Evolutionary conservation across 2,888 invertebrate genomes (phyloP).

Genomic region (Holacanthella duospinosa): DNA sequence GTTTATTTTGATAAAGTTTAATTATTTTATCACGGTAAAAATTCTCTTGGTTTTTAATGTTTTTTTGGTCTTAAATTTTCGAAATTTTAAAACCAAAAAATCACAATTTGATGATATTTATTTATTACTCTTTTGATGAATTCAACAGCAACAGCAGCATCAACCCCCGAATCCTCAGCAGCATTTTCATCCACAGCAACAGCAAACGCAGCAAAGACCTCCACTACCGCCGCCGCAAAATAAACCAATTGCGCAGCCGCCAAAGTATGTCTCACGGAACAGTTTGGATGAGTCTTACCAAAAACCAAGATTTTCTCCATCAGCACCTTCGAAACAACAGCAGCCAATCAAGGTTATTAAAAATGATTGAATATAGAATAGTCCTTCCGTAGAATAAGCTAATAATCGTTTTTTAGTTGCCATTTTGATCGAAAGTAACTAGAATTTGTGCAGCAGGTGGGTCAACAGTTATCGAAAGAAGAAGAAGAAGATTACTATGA

Average conservation of each 20-base stretch:
- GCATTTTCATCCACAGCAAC: not conserved
- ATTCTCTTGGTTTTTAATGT: too few species aligned
- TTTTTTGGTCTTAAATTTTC: too few species aligned
- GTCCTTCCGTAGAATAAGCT: too few species aligned
- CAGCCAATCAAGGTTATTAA: not conserved
- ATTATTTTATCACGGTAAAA: too few species aligned
- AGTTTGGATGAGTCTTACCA: not conserved
- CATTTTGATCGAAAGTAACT: not conserved
- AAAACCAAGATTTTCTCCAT: not conserved
- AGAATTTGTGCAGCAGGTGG: not conserved
- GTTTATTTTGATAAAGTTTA: too few species aligned
- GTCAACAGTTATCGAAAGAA: conserved; percentile 37
- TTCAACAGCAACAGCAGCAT: not conserved
- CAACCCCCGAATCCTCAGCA: not conserved
- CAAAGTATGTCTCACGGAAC: not conserved
- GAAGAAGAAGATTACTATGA: conserved; percentile 59
- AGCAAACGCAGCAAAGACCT: not conserved
- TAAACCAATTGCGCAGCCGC: not conserved
- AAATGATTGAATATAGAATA: too few species aligned
- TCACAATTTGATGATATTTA: too few species aligned
- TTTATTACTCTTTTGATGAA: too few species aligned
- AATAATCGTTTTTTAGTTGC: not conserved
- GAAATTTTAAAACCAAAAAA: too few species aligned
- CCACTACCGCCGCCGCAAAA: not conserved
- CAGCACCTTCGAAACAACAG: not conserved